Percentiles rank a stretch among this genome's conserved stretches.
Conservation (phyloP, 1,140 invertebrate species). For the Antheraea pernyi region DNA sequence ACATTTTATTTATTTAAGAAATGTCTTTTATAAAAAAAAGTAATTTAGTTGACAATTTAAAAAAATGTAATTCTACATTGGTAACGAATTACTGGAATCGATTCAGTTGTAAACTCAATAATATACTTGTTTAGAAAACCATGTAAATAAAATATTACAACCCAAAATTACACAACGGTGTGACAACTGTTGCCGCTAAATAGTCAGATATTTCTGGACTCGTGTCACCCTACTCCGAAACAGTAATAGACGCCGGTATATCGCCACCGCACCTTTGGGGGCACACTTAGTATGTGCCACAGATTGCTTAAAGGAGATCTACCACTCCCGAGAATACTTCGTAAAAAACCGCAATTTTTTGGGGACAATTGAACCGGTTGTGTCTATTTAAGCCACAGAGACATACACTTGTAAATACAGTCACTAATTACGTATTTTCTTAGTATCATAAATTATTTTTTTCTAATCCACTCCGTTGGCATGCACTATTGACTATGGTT, state of each 20-base stretch:
- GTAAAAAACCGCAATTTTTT: background rate
- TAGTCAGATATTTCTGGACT: constrained; percentile 56
- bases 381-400: background rate
- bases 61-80: too few species aligned
- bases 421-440: too few species aligned
- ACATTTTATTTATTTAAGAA: too few species aligned
- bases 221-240: constrained; percentile 43
- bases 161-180: constrained; percentile 27
- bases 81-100: too few species aligned
- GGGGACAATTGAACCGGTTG: too few species aligned
- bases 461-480: too few species aligned
- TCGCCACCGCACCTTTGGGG: constrained; percentile 7
- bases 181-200: constrained; percentile 42
- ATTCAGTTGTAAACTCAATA: too few species aligned
- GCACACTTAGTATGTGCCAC: background rate
- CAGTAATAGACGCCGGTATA: constrained; percentile 37
- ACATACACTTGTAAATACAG: too few species aligned
- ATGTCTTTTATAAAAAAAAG: background rate
- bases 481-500: too few species aligned
- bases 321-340: background rate
- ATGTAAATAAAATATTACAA: background rate
- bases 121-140: too few species aligned
- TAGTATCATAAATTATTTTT: too few species aligned
- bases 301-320: background rate
- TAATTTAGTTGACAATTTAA: too few species aligned